phyloP scores from a whole-genome alignment of 2,888 invertebrate genomes.

The Melinaea marsaeus region DNA sequence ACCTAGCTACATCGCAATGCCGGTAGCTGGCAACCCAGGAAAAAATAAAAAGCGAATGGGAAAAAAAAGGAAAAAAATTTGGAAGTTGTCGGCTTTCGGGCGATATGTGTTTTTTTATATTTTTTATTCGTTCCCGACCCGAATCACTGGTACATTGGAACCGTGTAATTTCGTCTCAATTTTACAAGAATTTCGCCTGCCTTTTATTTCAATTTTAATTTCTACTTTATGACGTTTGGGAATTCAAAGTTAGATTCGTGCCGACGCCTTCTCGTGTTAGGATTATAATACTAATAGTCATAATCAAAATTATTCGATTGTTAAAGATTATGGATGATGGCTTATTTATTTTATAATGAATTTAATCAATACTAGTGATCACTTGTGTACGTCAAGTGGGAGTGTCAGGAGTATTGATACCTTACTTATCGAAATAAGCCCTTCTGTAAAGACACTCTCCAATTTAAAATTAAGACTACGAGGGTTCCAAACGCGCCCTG shows the following conservation, averaged over 20 bases:
- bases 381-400: too few relatives aligned
- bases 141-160: constrained; percentile 46
- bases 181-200: constrained; percentile 25
- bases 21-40: constrained; percentile 41
- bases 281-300: background rate
- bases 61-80: constrained; percentile 40
- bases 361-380: too few relatives aligned
- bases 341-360: too few relatives aligned
- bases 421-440: too few relatives aligned
- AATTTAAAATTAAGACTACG: too few relatives aligned
- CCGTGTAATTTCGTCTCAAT: constrained; percentile 41
- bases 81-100: constrained; percentile 53
- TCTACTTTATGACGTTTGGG: constrained; percentile 10
- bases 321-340: background rate
- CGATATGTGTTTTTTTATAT: constrained; percentile 45
- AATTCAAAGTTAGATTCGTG: background rate
- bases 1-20: constrained; percentile 37
- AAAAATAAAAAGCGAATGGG: constrained; percentile 33
- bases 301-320: background rate
- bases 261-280: background rate
- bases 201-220: constrained; percentile 12
- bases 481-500: too few relatives aligned
- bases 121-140: constrained; percentile 36
- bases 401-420: too few relatives aligned
- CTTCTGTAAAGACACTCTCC: too few relatives aligned